These are phyloP conservation scores for Halcyon badia DNA, from an alignment of 2,797 vertebrate genomes.

Conservation along the genomic window DNA sequence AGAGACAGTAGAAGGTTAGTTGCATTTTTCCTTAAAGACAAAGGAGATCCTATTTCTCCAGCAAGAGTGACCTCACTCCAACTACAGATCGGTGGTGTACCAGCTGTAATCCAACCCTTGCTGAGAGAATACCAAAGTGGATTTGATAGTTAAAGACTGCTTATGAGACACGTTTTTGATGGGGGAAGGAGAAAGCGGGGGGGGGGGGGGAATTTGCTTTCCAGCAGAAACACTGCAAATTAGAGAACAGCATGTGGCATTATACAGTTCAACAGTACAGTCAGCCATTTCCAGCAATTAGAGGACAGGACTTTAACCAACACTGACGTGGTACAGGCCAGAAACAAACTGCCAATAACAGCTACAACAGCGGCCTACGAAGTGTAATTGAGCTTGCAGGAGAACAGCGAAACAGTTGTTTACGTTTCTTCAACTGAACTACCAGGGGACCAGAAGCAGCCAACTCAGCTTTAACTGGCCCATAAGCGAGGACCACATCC, in stretches of 20 bases:
- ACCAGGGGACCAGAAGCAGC: background rate
- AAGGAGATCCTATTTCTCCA: constrained; percentile 67
- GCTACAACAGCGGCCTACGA: background rate
- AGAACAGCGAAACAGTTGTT: background rate
- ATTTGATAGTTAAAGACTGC: constrained; percentile 63
- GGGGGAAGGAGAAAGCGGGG: background rate
- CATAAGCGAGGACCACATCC: background rate
- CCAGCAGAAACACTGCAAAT: constrained; percentile 57
- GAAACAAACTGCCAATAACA: constrained; percentile 22
- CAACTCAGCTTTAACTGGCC: background rate
- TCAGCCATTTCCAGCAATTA: constrained; percentile 23
- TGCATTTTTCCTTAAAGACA: constrained; percentile 62
- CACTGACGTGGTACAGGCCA: background rate
- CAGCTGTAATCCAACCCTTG: constrained; percentile 64
- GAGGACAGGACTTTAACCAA: constrained; percentile 52
- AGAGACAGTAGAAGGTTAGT: constrained; percentile 79
- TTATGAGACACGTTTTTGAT: constrained; percentile 67
- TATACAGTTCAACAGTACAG: constrained; percentile 16
- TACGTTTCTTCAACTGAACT: background rate
- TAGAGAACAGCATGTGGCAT: constrained; percentile 33
- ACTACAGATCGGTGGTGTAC: constrained; percentile 52
- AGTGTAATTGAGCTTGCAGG: constrained; percentile 5
- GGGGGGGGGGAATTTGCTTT: constrained; percentile 39
- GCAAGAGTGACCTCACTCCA: constrained; percentile 65
- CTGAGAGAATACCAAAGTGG: constrained; percentile 67